Conservation (phyloP, 1,140 invertebrate species). For the Ostrea denselamellosa region DNA sequence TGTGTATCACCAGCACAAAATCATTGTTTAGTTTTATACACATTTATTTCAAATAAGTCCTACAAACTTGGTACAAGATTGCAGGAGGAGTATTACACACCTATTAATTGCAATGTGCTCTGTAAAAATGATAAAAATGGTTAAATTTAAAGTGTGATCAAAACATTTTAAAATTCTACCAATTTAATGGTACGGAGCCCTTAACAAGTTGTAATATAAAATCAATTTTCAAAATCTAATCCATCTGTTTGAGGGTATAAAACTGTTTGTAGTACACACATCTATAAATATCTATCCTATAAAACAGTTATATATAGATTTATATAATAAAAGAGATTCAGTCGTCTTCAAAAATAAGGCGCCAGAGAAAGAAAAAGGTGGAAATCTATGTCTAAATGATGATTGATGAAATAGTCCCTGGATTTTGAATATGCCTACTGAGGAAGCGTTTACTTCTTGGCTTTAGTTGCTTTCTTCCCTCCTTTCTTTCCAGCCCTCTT, state of each 20-base stretch:
- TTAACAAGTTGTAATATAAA: neutral
- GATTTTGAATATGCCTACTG: neutral
- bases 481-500: slow-evolving; percentile 16
- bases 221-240: slow-evolving; percentile 2
- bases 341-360: neutral
- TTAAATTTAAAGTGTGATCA: neutral
- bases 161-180: neutral
- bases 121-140: slow-evolving; percentile 4
- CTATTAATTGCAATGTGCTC: neutral
- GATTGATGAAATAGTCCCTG: slow-evolving; percentile 20
- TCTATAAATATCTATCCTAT: slow-evolving; percentile 32
- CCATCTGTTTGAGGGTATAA: neutral
- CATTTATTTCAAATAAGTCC: slow-evolving; percentile 18
- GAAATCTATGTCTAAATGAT: slow-evolving; percentile 14
- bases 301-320: slow-evolving; percentile 27
- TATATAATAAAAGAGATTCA: slow-evolving; percentile 37
- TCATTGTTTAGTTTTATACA: neutral
- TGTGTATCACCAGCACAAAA: neutral
- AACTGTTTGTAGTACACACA: slow-evolving; percentile 29
- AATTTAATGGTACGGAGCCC: neutral
- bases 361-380: neutral
- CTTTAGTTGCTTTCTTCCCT: slow-evolving; percentile 44
- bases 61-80: slow-evolving; percentile 10
- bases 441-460: neutral
- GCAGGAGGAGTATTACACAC: slow-evolving; percentile 29